Conservation (phyloP, 37 sponge, comb jelly and placozoan species). For the Bolinopsis microptera region DNA sequence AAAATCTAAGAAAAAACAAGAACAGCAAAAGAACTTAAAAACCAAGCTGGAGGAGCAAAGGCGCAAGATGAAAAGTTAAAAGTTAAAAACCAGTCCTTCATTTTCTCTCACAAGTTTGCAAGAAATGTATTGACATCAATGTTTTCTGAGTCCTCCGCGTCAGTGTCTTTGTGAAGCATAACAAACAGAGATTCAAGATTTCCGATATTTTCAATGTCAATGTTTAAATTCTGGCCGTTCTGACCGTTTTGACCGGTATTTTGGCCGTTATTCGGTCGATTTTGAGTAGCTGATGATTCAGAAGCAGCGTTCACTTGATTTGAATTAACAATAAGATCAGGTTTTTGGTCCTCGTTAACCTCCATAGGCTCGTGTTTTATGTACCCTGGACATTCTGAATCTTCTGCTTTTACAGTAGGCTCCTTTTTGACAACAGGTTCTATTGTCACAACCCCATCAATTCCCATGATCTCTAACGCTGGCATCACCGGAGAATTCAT, state of each 20-base stretch:
- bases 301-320: neutral
- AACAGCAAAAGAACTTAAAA: neutral
- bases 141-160: neutral
- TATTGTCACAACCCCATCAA: neutral
- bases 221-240: neutral
- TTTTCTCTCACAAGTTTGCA: conserved; percentile 4
- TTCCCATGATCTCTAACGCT: neutral
- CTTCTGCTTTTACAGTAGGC: neutral
- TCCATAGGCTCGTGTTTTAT: conserved; percentile 54
- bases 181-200: conserved; percentile 27
- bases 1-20: neutral
- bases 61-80: neutral
- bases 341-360: neutral
- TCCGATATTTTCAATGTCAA: conserved; percentile 28
- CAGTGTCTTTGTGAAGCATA: conserved; percentile 2
- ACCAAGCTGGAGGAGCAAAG: neutral
- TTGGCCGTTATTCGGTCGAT: too few species aligned
- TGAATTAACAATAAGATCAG: neutral
- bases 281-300: neutral
- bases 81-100: neutral
- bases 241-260: too few species aligned
- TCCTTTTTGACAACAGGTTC: neutral
- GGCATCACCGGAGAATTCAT: neutral
- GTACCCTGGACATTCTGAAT: neutral
- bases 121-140: conserved; percentile 33